Conservation (phyloP, 2,113 vertebrate genomes). For the Procavia capensis region DNA sequence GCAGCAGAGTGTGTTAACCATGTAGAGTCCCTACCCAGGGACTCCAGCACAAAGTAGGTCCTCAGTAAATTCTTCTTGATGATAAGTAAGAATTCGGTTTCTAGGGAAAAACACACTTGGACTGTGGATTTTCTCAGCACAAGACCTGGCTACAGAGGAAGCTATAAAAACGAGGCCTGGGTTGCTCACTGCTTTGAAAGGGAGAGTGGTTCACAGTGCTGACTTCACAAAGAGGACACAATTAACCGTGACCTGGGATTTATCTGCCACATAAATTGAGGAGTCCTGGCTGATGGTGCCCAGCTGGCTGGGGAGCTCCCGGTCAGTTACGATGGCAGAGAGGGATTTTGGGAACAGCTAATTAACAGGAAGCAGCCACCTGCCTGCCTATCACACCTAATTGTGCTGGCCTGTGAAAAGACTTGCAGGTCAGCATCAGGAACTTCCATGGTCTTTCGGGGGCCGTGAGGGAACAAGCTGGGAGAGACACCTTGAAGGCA, state of each 20-base stretch:
- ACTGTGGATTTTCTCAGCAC: neutral
- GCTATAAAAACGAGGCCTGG: rapidly evolving
- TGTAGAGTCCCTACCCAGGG: too few relatives aligned
- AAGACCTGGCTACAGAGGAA: neutral
- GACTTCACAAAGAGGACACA: neutral
- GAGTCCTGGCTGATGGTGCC: neutral
- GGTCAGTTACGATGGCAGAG: neutral
- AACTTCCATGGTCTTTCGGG: neutral
- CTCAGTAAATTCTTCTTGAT: neutral
- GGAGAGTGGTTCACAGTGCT: neutral
- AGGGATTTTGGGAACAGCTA: neutral
- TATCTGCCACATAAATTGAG: neutral
- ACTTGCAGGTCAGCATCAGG: neutral
- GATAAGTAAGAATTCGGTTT: neutral
- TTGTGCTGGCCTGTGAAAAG: neutral
- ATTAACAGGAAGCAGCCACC: neutral
- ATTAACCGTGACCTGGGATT: neutral
- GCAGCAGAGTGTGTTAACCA: too few relatives aligned
- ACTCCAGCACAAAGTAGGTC: neutral
- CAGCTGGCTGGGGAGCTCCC: too few relatives aligned
- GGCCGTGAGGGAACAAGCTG: neutral
- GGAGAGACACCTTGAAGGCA: neutral
- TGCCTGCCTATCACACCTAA: neutral
- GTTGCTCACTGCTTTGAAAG: neutral
- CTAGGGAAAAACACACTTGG: neutral